Base-by-base conservation (phyloP, 1,140 invertebrate genomes). In the Hyles euphorbiae region DNA sequence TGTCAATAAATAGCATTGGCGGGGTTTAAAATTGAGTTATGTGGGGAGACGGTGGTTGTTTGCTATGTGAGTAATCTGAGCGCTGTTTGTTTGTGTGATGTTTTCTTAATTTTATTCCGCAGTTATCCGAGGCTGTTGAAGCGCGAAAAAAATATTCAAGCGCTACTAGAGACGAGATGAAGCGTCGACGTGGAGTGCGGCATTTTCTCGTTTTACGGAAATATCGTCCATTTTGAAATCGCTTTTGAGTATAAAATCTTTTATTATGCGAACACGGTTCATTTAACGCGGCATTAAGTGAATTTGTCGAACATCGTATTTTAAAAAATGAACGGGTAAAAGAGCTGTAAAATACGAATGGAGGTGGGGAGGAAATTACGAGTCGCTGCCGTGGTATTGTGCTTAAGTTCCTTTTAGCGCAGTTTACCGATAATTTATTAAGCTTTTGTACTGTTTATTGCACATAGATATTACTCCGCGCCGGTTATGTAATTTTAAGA, bases 201-300 rank as follows among this genome's bases (percentile, higher is more conserved):
- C 64, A 66, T 55, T 71, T 70, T 65, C 65, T 68, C 67, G 73
- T 75, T 81, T 68, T 64, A 74, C 71, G 68, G 68, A 76, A 78
- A 82, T 82, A 82, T 76, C 68, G 68, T 72, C 73, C 74, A 70
- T 81, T 81, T 69, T 75, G 73, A 79, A 83, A 87, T 83, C 78
- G 74, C 69, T 82, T 81, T 76, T 70, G 66, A 82, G 74, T 81
- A 81, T 81, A 85, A 83, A 85, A 81, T 87, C 83, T 83, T 85
- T 85, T 85, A 83, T 83, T 82, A 83, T 79, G 76, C 78, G 78
- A 82, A 72, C 70, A 85, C 78, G 76, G 81, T 88, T 88, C 85
- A 86, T 86, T 88, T 83, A 83, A 82, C 78, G 74, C 72, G 68
- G 79, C 76, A 83, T 81, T 83, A 81, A 83, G 80, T 86, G 85